Conservation (phyloP, 2,797 vertebrate genomes). For the Anisognathus igniventris region DNA sequence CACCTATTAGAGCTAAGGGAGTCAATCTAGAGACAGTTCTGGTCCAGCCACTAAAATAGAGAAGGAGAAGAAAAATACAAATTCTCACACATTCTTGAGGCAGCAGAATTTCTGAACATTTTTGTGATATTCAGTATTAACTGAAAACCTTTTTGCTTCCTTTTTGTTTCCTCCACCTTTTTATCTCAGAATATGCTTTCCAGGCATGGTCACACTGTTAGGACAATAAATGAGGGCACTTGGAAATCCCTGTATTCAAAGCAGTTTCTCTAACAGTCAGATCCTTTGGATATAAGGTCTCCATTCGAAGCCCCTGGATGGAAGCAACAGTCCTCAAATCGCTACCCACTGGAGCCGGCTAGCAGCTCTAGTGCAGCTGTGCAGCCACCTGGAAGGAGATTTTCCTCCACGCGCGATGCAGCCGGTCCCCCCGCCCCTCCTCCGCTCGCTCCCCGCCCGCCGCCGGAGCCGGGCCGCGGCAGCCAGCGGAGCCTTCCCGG, state of each 20-base stretch:
- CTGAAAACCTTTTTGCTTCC: background rate
- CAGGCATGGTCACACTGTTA: background rate
- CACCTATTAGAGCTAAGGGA: background rate
- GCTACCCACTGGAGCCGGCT: background rate
- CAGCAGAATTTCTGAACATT: background rate
- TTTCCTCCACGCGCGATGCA: conserved; percentile 9
- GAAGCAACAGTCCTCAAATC: background rate
- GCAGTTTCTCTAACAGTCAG: background rate
- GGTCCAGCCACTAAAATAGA: conserved; percentile 34
- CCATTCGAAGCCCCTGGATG: background rate
- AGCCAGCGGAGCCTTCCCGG: background rate
- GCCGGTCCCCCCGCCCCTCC: background rate
- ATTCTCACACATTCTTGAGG: background rate
- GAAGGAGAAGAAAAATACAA: conserved; percentile 35
- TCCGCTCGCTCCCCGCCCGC: background rate
- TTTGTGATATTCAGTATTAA: background rate
- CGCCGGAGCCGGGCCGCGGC: background rate
- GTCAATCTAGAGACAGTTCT: conserved; percentile 11
- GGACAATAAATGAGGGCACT: background rate
- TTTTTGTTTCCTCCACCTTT: background rate
- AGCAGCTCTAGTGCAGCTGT: background rate
- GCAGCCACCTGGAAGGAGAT: conserved; percentile 20
- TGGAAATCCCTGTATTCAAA: background rate
- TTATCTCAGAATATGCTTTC: background rate
- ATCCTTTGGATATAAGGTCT: background rate